Evolutionary conservation across 2,113 vertebrate genomes (phyloP).

Genomic region (Cynocephalus volans): DNA sequence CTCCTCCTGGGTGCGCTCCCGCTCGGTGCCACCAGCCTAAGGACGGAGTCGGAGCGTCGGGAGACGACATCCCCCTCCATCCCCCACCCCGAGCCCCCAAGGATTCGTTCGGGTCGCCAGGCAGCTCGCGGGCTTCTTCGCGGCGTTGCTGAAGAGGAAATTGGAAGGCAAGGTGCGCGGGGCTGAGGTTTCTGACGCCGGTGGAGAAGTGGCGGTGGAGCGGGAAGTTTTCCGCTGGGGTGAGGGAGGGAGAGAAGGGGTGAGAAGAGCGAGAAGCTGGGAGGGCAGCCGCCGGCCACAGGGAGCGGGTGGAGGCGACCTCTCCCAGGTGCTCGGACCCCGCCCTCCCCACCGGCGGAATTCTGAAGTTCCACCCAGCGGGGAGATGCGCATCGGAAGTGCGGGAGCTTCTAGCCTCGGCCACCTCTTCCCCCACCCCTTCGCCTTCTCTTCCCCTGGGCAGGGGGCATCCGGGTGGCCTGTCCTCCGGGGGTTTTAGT

Average conservation of each 20-base stretch:
- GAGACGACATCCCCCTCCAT: neutral
- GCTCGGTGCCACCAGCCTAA: neutral
- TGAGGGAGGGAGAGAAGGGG: neutral
- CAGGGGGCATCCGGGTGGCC: neutral
- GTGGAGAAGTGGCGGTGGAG: conserved; percentile 14
- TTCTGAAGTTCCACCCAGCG: neutral
- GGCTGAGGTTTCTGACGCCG: neutral
- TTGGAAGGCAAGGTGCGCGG: neutral
- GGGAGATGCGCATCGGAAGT: rapidly evolving
- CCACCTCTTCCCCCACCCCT: too few species aligned
- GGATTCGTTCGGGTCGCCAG: neutral
- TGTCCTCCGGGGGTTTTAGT: neutral
- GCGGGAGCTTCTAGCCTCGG: neutral
- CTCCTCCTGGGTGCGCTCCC: neutral
- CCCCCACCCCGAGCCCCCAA: neutral
- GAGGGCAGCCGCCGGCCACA: rapidly evolving
- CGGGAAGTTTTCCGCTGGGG: conserved; percentile 55
- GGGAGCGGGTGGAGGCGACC: neutral
- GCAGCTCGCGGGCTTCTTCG: neutral
- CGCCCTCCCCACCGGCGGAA: rapidly evolving
- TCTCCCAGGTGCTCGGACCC: neutral
- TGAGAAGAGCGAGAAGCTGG: neutral
- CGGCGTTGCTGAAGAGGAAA: neutral
- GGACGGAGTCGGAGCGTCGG: neutral
- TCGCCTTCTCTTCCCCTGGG: neutral